phyloP scores from a whole-genome alignment of 2,888 invertebrate genomes.

The Busseola fusca region DNA sequence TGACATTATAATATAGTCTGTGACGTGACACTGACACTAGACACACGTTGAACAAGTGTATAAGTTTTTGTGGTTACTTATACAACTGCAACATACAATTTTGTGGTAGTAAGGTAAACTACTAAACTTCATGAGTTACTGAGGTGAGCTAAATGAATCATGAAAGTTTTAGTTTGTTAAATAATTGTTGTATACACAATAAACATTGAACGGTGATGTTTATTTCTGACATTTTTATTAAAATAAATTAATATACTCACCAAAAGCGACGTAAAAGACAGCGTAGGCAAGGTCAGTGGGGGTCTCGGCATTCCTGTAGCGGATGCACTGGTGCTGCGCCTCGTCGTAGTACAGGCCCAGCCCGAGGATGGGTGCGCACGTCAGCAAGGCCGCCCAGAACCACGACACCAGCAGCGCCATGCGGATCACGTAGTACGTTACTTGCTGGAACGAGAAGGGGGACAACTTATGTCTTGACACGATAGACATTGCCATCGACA shows the following conservation, averaged over 20 bases:
- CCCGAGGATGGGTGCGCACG: constrained; percentile 93
- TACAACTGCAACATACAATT: no score
- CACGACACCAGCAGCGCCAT: constrained; percentile 92
- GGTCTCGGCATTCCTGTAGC: constrained; percentile 92
- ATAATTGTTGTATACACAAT: neutral
- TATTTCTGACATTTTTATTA: neutral
- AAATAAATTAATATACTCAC: constrained; percentile 84
- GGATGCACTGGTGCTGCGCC: constrained; percentile 86
- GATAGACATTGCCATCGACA: neutral
- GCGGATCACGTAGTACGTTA: constrained; percentile 93
- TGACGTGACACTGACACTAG: no score
- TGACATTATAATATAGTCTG: no score
- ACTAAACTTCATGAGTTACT: neutral
- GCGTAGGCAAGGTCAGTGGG: constrained; percentile 92
- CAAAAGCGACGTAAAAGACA: constrained; percentile 92
- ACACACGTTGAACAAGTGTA: no score
- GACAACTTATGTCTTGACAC: neutral
- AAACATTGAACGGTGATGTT: neutral
- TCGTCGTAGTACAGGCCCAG: constrained; percentile 92
- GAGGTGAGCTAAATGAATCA: neutral
- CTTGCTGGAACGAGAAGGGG: constrained; percentile 89
- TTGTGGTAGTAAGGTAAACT: no score
- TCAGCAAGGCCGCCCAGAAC: constrained; percentile 91
- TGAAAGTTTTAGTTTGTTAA: neutral
- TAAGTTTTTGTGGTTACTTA: no score